phyloP scores from a whole-genome alignment of 2,113 vertebrate genomes.

The Eublepharis macularius region DNA sequence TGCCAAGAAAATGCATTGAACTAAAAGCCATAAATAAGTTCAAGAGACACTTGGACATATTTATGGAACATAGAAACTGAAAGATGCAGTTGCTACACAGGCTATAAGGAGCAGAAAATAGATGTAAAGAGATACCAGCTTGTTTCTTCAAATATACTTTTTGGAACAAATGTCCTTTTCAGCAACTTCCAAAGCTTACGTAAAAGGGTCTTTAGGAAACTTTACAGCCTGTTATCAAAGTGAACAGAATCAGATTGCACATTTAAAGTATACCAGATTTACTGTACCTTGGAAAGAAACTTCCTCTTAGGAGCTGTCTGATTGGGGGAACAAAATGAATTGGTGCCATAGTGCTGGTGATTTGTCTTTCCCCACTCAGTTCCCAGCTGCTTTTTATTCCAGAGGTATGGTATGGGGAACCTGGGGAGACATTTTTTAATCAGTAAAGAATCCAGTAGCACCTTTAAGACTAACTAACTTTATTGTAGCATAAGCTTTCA shows the following conservation, averaged over 20 bases:
- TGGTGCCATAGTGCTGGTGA: too few species aligned
- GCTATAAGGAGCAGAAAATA: slow-evolving; percentile 10
- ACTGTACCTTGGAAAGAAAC: background rate
- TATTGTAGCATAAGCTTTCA: too few species aligned
- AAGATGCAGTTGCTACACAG: slow-evolving; percentile 5
- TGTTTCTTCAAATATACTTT: slow-evolving; percentile 12
- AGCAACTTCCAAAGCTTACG: background rate
- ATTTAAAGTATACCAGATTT: background rate
- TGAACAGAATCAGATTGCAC: background rate
- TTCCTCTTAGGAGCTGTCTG: too few species aligned
- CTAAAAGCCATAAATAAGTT: slow-evolving; percentile 19
- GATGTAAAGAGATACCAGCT: slow-evolving; percentile 7
- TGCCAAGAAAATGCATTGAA: background rate
- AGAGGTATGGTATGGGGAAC: too few species aligned
- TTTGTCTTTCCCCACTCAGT: too few species aligned
- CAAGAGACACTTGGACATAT: background rate
- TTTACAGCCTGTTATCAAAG: background rate
- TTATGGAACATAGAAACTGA: slow-evolving; percentile 18
- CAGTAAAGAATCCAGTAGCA: too few species aligned
- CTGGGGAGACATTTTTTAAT: too few species aligned
- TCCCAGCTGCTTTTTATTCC: too few species aligned
- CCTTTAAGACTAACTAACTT: too few species aligned
- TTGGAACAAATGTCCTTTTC: slow-evolving; percentile 4
- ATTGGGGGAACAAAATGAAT: too few species aligned
- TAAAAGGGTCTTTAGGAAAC: background rate